Evolutionary conservation across 1,140 invertebrate species (phyloP).

Genomic region (Lethrus apterus): DNA sequence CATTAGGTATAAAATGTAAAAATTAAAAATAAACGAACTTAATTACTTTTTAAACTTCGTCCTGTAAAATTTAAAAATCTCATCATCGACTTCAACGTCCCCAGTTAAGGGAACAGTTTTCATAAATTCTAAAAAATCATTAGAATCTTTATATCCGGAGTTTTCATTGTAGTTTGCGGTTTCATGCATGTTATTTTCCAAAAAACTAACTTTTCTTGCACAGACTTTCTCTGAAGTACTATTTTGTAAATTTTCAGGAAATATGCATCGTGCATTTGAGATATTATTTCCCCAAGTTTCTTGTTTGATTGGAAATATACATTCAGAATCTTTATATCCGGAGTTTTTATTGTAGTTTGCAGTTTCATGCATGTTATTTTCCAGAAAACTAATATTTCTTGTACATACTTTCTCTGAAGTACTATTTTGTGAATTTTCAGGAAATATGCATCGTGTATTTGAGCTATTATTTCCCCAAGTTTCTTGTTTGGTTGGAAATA

Average conservation of each 20-base stretch:
- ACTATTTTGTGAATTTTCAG: not conserved
- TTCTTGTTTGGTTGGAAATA: too few species aligned
- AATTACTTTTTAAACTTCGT: slow-evolving; percentile 25
- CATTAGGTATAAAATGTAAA: too few species aligned
- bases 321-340: too few species aligned
- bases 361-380: slow-evolving; percentile 1
- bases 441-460: not conserved
- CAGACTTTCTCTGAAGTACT: not conserved
- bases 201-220: not conserved
- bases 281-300: too few species aligned
- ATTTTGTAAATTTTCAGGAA: not conserved
- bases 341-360: too few species aligned
- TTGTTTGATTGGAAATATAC: too few species aligned
- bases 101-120: slow-evolving; percentile 41
- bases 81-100: slow-evolving; percentile 43
- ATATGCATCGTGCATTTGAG: not conserved
- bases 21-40: too few species aligned
- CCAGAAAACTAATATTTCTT: not conserved
- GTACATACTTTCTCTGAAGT: not conserved
- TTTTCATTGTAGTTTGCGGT: too few species aligned
- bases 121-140: slow-evolving; percentile 28
- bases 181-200: slow-evolving; percentile 1
- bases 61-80: slow-evolving; percentile 44
- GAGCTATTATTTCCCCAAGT: not conserved
- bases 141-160: slow-evolving; percentile 17